Evolutionary conservation across 2,113 vertebrate species (phyloP).

Genomic region (Talpa occidentalis): DNA sequence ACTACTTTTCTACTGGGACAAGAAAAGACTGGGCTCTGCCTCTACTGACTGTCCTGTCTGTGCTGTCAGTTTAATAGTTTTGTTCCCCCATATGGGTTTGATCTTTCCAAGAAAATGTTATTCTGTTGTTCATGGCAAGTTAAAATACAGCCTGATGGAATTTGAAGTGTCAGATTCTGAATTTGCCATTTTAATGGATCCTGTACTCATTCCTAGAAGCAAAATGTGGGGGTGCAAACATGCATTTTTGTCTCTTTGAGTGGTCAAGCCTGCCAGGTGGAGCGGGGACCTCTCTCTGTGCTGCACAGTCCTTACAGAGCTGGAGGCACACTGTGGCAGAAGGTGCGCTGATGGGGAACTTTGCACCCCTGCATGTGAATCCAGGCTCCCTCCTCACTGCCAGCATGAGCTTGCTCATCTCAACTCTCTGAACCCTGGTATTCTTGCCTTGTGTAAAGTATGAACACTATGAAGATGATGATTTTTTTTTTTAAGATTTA

Average conservation of each 20-base stretch:
- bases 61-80: not conserved
- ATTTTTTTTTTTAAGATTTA: too few species aligned
- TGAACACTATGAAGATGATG: not conserved
- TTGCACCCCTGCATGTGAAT: rapidly evolving
- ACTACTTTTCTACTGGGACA: not conserved
- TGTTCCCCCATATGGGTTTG: not conserved
- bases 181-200: not conserved
- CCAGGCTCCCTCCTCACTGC: not conserved
- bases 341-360: not conserved
- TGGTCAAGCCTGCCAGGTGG: not conserved
- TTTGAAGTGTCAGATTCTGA: not conserved
- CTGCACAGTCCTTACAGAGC: too few species aligned
- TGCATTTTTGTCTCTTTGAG: not conserved
- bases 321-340: not conserved
- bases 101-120: not conserved
- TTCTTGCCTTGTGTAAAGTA: not conserved
- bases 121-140: not conserved
- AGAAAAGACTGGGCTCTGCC: not conserved
- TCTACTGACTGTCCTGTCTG: not conserved
- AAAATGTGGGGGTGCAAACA: too few species aligned
- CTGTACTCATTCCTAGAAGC: not conserved
- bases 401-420: not conserved
- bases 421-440: too few species aligned
- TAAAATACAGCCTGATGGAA: not conserved
- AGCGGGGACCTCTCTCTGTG: not conserved